Percentiles rank a stretch among this genome's conserved stretches.
Evolutionary conservation across 2,888 invertebrate genomes (phyloP).

Genomic region (Drosophila eohydei): DNA sequence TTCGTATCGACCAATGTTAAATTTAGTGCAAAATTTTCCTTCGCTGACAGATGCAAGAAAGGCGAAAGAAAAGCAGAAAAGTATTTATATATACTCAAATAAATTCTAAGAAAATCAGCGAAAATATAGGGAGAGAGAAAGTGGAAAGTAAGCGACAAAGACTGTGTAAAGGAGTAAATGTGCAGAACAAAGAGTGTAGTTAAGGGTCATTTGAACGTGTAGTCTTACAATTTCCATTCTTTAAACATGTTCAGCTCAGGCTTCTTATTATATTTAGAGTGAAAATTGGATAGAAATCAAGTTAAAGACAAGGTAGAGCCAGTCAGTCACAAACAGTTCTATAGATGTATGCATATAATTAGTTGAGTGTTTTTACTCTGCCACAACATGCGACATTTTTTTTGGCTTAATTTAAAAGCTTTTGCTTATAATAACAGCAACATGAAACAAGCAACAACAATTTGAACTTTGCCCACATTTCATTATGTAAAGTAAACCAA

Average conservation of each 20-base stretch:
- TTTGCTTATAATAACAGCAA: conserved; percentile 4
- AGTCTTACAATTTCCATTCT: background rate
- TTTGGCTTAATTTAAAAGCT: conserved; percentile 13
- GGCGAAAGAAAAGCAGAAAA: background rate
- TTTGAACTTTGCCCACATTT: conserved; percentile 53
- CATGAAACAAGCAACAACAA: conserved; percentile 16
- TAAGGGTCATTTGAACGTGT: background rate
- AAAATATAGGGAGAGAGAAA: background rate
- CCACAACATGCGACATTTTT: conserved; percentile 3
- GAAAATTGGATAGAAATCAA: background rate
- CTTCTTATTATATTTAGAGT: no score
- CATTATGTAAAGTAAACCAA: conserved; percentile 66
- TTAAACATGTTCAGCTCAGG: no score
- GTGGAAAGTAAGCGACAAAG: background rate
- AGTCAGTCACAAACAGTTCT: background rate
- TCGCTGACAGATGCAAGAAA: background rate
- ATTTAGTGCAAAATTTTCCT: background rate
- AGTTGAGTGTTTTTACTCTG: background rate
- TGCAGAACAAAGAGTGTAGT: background rate
- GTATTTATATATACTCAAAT: background rate
- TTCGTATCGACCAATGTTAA: conserved; percentile 3
- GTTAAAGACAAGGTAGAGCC: background rate
- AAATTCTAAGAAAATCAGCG: background rate
- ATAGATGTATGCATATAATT: conserved; percentile 1
- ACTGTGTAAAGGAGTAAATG: background rate